Base-by-base conservation (phyloP, 2,888 invertebrate species). In the Synanthedon tipuliformis region DNA sequence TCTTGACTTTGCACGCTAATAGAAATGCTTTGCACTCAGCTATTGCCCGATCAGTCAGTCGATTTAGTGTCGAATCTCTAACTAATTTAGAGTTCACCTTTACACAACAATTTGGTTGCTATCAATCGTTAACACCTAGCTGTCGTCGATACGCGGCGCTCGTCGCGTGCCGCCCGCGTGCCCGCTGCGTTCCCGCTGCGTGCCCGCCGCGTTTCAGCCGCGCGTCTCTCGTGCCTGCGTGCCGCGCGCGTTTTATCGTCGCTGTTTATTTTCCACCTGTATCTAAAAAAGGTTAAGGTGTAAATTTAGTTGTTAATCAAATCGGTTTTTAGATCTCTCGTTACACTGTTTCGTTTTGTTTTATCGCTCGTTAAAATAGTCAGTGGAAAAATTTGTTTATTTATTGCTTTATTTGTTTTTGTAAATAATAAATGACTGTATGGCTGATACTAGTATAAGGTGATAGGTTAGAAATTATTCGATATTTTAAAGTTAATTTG, bases 121-220 rank as follows among this genome's bases (percentile, higher is more conserved):
- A 80, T 81, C 79, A 82, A 77, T 78, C 71, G 72, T 61, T 70
- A 65, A 62, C 72, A 71, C 69, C 68, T 71, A 61, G 61, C 71
- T 77, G 78, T 76, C 77, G 71, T 69, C 75, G 69, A 57, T 63
- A 64, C 63, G 59, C 60, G 53, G 53, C 59, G 55, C 52, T 51
- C 51, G 51, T 54, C 55, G 65, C 66, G 49, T 52, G 34, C 50
- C 41, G 53, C 40, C 53, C 53, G 52, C 56, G 55, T 57, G 57
- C 56, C 54, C 51, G 45, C 53, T 27, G 58, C 66, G 62, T 63
- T 59, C 62, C 59, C 15, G 50, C 18, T 57, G 59, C 54, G 61
- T 56, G 56, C 60, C 11, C 48, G 18, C 54, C 57, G 58, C 66
- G 62, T 63, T 60, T 62, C 59, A 13, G 50, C 18, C 57, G 59